phyloP scores from a whole-genome alignment of 2,888 invertebrate genomes.

The Sinopyrophorus schimmeli region DNA sequence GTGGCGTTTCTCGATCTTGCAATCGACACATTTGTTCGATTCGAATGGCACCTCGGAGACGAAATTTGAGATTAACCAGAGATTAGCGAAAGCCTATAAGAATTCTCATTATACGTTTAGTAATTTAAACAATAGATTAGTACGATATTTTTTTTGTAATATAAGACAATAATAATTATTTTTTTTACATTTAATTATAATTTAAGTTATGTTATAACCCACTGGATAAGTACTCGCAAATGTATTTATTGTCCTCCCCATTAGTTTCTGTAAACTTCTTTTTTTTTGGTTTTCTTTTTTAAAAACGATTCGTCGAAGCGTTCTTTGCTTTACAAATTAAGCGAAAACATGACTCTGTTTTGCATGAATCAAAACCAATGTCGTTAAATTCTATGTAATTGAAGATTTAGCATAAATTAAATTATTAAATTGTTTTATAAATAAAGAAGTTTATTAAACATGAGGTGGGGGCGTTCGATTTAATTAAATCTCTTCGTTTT shows the following conservation, averaged over 20 bases:
- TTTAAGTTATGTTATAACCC: constrained; percentile 19
- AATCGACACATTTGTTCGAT: constrained; percentile 10
- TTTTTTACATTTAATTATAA: constrained; percentile 9
- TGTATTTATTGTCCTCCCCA: constrained; percentile 20
- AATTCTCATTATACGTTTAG: constrained; percentile 17
- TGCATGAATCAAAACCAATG: constrained; percentile 20
- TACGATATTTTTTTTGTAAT: constrained; percentile 23
- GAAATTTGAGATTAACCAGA: too few relatives aligned
- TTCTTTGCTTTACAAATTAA: too few relatives aligned
- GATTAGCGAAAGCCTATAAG: too few relatives aligned
- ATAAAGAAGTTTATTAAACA: constrained; percentile 43
- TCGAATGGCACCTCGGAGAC: too few relatives aligned
- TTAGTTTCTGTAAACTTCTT: constrained; percentile 18
- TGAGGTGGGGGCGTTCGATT: too few relatives aligned
- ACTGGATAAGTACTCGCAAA: constrained; percentile 20
- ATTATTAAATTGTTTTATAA: constrained; percentile 53
- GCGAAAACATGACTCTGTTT: too few relatives aligned
- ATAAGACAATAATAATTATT: constrained; percentile 27
- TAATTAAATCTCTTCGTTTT: too few relatives aligned
- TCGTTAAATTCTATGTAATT: constrained; percentile 44
- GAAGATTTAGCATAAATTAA: constrained; percentile 49
- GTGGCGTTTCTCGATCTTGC: too few relatives aligned
- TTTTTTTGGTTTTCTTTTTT: too few relatives aligned
- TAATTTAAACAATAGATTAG: constrained; percentile 7
- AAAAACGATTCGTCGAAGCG: too few relatives aligned